Conservation (phyloP, 2,888 invertebrate genomes). For the Entomobrya proxima region DNA sequence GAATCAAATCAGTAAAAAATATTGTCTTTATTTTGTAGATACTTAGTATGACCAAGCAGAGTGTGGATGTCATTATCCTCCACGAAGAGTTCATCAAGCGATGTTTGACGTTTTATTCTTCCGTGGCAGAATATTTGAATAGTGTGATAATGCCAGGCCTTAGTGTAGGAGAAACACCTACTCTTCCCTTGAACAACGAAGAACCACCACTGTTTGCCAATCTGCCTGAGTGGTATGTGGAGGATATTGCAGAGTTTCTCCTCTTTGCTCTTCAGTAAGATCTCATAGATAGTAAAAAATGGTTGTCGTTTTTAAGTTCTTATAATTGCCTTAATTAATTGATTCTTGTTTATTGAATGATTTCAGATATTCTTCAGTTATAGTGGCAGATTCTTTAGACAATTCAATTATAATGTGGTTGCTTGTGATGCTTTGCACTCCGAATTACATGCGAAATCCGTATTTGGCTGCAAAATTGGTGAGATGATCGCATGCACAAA, state of each 20-base stretch:
- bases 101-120: constrained; percentile 91
- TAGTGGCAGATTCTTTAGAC: constrained; percentile 87
- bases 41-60: constrained; percentile 87
- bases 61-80: constrained; percentile 92
- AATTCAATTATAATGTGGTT: constrained; percentile 92
- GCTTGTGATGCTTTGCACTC: constrained; percentile 91
- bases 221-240: constrained; percentile 97
- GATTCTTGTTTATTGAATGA: not conserved
- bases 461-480: constrained; percentile 97
- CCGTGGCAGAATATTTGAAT: constrained; percentile 87
- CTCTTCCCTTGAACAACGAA: constrained; percentile 80
- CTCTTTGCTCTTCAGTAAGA: constrained; percentile 94
- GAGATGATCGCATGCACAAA: constrained; percentile 78
- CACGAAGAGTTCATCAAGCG: constrained; percentile 90
- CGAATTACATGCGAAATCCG: constrained; percentile 95
- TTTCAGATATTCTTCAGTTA: constrained; percentile 85
- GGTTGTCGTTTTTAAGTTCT: not conserved
- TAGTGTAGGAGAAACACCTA: constrained; percentile 63
- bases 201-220: constrained; percentile 89
- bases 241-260: constrained; percentile 97
- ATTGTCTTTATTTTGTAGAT: constrained; percentile 76
- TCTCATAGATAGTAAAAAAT: not conserved
- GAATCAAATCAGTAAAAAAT: not conserved
- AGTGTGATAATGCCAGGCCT: constrained; percentile 77
- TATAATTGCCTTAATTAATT: not conserved